Percentiles rank a stretch among this genome's conserved stretches.
Evolutionary conservation across 2,113 vertebrate genomes (phyloP).

Genomic region (Pseudolaguvia tuberculata): DNA sequence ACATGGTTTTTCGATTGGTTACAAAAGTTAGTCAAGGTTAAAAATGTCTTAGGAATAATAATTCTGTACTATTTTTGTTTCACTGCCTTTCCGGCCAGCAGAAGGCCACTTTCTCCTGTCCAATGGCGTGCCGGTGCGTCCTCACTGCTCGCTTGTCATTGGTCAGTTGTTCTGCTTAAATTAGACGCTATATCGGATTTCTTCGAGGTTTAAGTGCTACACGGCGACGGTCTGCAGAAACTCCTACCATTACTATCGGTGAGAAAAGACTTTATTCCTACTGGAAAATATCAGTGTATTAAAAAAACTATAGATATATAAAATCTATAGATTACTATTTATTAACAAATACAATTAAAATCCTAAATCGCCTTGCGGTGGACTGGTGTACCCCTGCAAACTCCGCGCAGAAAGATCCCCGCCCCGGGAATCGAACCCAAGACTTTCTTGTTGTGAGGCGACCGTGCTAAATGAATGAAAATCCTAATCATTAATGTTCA

Average conservation of each 20-base stretch:
- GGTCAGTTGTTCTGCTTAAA: slow-evolving; percentile 29
- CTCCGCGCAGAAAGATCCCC: no score
- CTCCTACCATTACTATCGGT: slow-evolving; percentile 31
- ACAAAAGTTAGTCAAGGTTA: background rate
- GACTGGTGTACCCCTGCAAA: no score
- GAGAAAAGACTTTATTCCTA: slow-evolving; percentile 7
- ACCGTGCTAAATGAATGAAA: no score
- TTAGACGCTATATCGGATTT: slow-evolving; percentile 24
- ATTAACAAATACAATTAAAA: no score
- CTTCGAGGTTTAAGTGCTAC: background rate
- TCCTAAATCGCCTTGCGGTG: no score
- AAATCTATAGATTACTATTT: no score
- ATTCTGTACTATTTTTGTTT: slow-evolving; percentile 22
- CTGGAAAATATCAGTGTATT: no score
- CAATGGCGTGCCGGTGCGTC: slow-evolving; percentile 31
- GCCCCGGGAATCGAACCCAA: no score
- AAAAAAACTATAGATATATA: no score
- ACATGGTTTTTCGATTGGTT: background rate
- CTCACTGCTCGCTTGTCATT: slow-evolving; percentile 22
- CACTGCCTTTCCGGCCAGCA: background rate
- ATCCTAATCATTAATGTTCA: background rate
- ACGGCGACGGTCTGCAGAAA: slow-evolving; percentile 4
- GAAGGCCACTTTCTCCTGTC: slow-evolving; percentile 19
- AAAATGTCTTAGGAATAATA: background rate
- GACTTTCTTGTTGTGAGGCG: no score